Evolutionary conservation across 2,888 invertebrate genomes (phyloP), one percentile per base, ranked within the genome.

Genomic region (Halictus quadricinctus): DNA sequence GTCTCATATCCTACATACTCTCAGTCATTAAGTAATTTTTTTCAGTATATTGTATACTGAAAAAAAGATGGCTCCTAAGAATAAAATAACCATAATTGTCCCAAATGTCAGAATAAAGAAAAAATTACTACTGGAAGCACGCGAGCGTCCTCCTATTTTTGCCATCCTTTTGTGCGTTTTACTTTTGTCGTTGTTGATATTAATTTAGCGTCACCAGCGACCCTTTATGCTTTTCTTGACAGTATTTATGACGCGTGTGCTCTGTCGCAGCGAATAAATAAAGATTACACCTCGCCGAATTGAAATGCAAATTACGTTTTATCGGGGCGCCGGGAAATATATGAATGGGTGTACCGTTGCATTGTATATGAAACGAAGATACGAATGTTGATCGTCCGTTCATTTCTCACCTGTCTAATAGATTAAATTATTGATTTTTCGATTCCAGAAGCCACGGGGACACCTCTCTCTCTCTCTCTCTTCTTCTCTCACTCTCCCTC

Each of bases 261-360:
- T 36, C 29, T 36, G 66, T 66, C 66, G 36, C 66, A 18, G 18
- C 66, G 36, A 66, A 66, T 66, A 66, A 66, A 66, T 66, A 66
- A 66, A 66, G 66, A 66, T 66, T 66, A 66, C 66, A 36, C 29
- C 29, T 3, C 15, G 66, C 66, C 29, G 66, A 66, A 66, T 66
- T 66, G 66, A 66, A 66, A 66, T 66, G 66, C 66, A 66, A 66
- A 66, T 66, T 29, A 66, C 36, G 66, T 66, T 66, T 66, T 66
- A 66, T 66, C 66, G 66, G 29, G 18, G 36, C 36, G 29, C 29
- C 29, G 36, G 36, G 66, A 18, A 66, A 66, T 66, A 18, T 66
- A 66, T 36, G 66, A 66, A 66, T 7, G 66, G 29, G 29, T 15
- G 29, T 25, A 18, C 36, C 36, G 36, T 29, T 8, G 66, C 29